A percentile compares a stretch with the other conserved stretches of the same genome.
Evolutionary conservation across 2,797 vertebrate genomes (phyloP).

Genomic region (Ceryle rudis): DNA sequence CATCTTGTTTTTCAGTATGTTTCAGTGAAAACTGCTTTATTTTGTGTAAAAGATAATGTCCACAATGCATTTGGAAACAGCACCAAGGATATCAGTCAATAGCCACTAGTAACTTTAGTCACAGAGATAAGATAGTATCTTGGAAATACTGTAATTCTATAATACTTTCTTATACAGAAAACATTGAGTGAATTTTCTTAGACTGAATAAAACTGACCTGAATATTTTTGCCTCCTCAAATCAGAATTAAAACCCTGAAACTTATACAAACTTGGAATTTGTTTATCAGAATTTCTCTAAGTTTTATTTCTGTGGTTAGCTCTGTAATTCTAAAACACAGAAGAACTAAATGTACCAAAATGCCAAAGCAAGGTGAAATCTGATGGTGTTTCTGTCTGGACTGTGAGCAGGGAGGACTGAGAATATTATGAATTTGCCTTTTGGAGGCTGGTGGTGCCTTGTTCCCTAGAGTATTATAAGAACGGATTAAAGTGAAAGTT

Average conservation of each 20-base stretch:
- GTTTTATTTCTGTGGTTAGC: neutral
- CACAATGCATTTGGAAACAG: neutral
- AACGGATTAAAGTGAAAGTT: neutral
- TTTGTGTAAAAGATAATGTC: slow-evolving; percentile 26
- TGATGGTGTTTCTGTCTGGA: neutral
- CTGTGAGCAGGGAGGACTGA: neutral
- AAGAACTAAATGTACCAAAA: neutral
- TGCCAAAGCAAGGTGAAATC: neutral
- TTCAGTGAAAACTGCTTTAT: neutral
- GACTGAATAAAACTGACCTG: neutral
- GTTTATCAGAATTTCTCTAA: too few relatives aligned
- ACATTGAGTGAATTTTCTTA: neutral
- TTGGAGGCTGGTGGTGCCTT: neutral
- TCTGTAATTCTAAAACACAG: neutral
- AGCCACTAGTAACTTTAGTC: neutral
- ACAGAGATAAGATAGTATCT: neutral
- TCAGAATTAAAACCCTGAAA: neutral
- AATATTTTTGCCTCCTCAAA: neutral
- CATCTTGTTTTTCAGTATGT: neutral
- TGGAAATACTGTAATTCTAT: slow-evolving; percentile 20
- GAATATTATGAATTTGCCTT: neutral
- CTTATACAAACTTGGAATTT: too few relatives aligned
- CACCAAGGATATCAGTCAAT: neutral
- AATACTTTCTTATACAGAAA: neutral
- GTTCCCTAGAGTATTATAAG: neutral